Evolutionary conservation across 2,888 invertebrate genomes (phyloP), one percentile per base, ranked within the genome.

Genomic region (Orthosia gothica): DNA sequence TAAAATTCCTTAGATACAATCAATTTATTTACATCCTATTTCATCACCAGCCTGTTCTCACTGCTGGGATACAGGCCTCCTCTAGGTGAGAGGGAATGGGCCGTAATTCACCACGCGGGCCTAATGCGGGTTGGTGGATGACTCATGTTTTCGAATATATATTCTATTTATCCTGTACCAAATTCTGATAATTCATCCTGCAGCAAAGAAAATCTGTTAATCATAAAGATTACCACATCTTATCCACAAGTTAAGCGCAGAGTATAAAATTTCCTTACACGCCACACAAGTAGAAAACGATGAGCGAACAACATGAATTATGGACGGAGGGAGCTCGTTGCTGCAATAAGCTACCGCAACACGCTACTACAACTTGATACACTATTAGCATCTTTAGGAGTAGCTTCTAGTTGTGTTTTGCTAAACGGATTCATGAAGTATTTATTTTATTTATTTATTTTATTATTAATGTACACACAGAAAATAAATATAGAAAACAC

Each of bases 281-380:
- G 47, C 55, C 68, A 61, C 65, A 18, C 47, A 72, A 84, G 73
- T 81, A 59, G 49, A 74, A 77, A 83, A 84, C 66, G 76, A 78
- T 64, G 81, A 86, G 70, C 63, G 45, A 57, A 64, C 61, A 76
- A 83, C 76, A 86, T 86, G 86, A 85, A 78, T 86, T 73, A 86
- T 86, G 81, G 63, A 76, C 68, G 57, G 12, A 15, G 23, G 57
- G 52, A 57, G 70, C 63, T 64, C 55, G 73, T 62, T 77, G 68
- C 69, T 55, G 68, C 59, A 70, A 81, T 78, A 78, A 81, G 73
- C 76, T 72, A 72, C 67, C 58, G 68, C 69, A 70, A 83, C 78
- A 76, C 59, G 70, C 52, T 74, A 65, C 71, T 69, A 40, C 67
- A 81, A 86, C 76, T 83, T 83, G 65, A 73, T 74, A 61, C 71